Percentiles rank a stretch among this genome's conserved stretches.
Conservation (phyloP, 2,888 invertebrate species). For the Brachylomia viminalis region DNA sequence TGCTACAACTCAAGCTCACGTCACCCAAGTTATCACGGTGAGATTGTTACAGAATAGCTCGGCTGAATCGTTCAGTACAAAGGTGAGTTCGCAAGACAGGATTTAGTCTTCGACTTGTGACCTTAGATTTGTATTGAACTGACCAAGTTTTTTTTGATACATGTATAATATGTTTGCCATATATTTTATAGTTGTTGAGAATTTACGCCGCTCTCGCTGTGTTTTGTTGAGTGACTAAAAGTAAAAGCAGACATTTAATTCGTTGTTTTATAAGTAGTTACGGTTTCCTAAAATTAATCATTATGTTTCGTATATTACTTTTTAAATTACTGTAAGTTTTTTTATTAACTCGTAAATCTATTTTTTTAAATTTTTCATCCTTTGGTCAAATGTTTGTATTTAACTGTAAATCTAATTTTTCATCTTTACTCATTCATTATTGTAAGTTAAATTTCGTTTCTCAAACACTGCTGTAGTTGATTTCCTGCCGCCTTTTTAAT, state of each 20-base stretch:
- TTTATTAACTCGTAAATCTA: too few relatives aligned
- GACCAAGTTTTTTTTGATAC: slow-evolving; percentile 38
- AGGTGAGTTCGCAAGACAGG: slow-evolving; percentile 16
- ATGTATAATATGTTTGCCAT: slow-evolving; percentile 36
- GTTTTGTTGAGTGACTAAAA: slow-evolving; percentile 26
- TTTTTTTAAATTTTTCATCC: too few relatives aligned
- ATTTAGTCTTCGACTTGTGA: slow-evolving; percentile 42
- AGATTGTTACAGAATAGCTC: too few relatives aligned
- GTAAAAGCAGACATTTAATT: background rate
- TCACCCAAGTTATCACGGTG: too few relatives aligned
- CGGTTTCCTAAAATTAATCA: background rate
- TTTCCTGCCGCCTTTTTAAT: background rate
- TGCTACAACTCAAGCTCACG: too few relatives aligned
- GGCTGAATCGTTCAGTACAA: slow-evolving; percentile 28
- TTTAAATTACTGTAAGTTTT: too few relatives aligned
- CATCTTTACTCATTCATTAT: background rate
- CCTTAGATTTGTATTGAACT: slow-evolving; percentile 40
- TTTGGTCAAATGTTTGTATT: background rate
- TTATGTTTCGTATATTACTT: slow-evolving; percentile 6
- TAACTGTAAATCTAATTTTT: background rate
- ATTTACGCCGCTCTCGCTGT: slow-evolving; percentile 13
- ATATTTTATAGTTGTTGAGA: slow-evolving; percentile 45
- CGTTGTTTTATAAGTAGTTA: slow-evolving; percentile 14
- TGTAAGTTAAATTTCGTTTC: background rate
- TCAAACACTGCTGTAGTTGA: slow-evolving; percentile 12